These are phyloP conservation scores for Drosophila eugracilis DNA, from an alignment of 1,140 invertebrate species.

Conservation along the genomic window DNA sequence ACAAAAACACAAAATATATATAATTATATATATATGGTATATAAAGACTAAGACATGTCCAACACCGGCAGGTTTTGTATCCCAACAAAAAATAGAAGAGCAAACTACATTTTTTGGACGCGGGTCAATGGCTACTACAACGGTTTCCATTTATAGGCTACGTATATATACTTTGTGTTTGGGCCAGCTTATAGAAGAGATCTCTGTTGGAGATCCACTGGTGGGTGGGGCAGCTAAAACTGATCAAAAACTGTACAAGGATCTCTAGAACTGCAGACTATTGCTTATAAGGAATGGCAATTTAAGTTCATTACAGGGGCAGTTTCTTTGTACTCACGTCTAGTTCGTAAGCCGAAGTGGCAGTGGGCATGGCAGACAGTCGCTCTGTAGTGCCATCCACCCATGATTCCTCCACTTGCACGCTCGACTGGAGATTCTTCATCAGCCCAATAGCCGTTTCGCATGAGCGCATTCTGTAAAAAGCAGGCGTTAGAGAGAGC, in stretches of 20 bases:
- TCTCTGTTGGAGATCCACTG: not conserved
- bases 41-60: constrained; percentile 56
- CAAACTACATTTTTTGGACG: constrained; percentile 65
- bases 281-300: constrained; percentile 37
- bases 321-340: constrained; percentile 75
- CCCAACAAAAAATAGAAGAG: constrained; percentile 30
- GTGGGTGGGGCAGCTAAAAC: constrained; percentile 3
- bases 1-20: constrained; percentile 31
- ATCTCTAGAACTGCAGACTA: constrained; percentile 34
- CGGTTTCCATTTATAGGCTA: constrained; percentile 46
- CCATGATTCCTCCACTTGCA: constrained; percentile 94
- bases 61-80: constrained; percentile 57
- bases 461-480: constrained; percentile 91
- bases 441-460: constrained; percentile 94
- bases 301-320: constrained; percentile 29
- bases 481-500: constrained; percentile 50
- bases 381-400: constrained; percentile 89
- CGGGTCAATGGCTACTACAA: constrained; percentile 33
- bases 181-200: constrained; percentile 14
- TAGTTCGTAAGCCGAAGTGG: constrained; percentile 84
- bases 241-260: constrained; percentile 58
- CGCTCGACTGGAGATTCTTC: constrained; percentile 93
- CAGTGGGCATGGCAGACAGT: constrained; percentile 83
- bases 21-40: constrained; percentile 35
- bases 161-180: constrained; percentile 76